Evolutionary conservation across 2,888 invertebrate genomes (phyloP).

Genomic region (Tinea semifulvella): DNA sequence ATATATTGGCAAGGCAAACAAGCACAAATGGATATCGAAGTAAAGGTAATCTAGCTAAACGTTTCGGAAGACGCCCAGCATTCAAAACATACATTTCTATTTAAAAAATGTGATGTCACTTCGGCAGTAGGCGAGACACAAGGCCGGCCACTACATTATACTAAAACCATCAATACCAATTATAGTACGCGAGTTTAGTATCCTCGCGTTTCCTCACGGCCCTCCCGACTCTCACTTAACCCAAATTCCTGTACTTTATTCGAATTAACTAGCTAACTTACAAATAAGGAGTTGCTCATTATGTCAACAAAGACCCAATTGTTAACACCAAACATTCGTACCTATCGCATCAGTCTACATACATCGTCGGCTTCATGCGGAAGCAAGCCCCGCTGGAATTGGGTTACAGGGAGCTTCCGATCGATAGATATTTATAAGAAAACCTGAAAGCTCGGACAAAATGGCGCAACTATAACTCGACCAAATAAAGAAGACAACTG

Average conservation of each 20-base stretch:
- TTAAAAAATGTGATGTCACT: conserved; percentile 59
- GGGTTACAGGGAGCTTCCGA: conserved; percentile 51
- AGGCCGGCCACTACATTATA: conserved; percentile 40
- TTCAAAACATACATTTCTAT: conserved; percentile 32
- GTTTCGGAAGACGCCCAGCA: not conserved
- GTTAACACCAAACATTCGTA: not conserved
- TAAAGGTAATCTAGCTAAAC: too few species aligned
- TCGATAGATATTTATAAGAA: conserved; percentile 59
- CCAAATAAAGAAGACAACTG: conserved; percentile 25
- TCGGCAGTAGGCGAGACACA: conserved; percentile 36
- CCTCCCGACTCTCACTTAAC: too few species aligned
- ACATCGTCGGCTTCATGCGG: not conserved
- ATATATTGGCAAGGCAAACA: not conserved
- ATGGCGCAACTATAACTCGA: conserved; percentile 56
- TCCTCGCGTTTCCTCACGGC: too few species aligned
- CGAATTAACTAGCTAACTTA: too few species aligned
- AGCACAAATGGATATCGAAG: not conserved
- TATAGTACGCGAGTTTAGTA: conserved; percentile 23
- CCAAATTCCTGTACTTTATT: too few species aligned
- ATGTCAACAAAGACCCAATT: too few species aligned
- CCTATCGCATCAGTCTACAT: not conserved
- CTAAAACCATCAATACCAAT: conserved; percentile 27
- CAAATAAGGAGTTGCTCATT: too few species aligned
- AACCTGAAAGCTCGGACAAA: conserved; percentile 61
- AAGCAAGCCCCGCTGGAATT: conserved; percentile 34